Conservation (phyloP, 2,888 invertebrate genomes). For the Tipula helvola region DNA sequence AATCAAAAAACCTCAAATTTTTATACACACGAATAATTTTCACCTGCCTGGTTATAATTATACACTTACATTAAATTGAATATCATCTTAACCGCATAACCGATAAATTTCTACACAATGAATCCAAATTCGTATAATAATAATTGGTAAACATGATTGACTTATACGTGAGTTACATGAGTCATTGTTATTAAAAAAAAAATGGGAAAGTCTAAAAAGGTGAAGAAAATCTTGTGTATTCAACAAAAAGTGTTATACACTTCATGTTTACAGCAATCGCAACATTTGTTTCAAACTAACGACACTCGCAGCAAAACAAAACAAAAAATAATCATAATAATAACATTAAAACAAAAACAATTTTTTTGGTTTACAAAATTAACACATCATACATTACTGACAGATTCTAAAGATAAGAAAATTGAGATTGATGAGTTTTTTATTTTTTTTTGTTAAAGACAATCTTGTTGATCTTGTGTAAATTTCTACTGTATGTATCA, state of each 20-base stretch:
- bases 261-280: neutral
- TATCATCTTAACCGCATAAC: neutral
- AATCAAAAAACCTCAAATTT: no score
- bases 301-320: neutral
- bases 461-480: neutral
- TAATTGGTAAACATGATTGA: neutral
- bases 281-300: neutral
- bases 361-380: neutral
- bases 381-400: neutral
- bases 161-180: neutral
- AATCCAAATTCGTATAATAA: neutral
- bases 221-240: neutral
- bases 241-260: neutral
- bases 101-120: neutral
- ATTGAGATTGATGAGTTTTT: neutral
- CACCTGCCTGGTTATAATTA: no score
- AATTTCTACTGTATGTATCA: neutral
- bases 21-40: no score
- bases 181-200: neutral
- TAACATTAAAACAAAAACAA: neutral
- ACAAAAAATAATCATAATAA: neutral
- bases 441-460: no score
- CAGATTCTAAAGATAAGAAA: constrained; percentile 4
- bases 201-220: neutral
- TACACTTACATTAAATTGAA: neutral